A percentile compares a stretch with the other conserved stretches of the same genome.
These are phyloP conservation scores for Theonella swinhoei DNA, from an alignment of 37 sponge, comb jelly and placozoan species.

Conservation along the genomic window DNA sequence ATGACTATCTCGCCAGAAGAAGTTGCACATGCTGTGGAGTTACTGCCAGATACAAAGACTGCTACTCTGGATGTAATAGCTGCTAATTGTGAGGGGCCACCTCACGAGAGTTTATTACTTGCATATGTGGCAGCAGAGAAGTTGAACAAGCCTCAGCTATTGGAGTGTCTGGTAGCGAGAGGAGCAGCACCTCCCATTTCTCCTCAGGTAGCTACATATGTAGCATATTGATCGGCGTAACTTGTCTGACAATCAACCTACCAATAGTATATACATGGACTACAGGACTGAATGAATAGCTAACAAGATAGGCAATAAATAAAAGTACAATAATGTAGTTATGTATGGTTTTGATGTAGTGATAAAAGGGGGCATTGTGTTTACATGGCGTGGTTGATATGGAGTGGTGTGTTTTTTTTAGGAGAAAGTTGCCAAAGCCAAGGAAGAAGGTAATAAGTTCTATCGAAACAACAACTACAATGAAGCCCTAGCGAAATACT, in stretches of 20 bases:
- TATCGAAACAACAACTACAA: conserved; percentile 1
- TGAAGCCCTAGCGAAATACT: conserved; percentile 45
- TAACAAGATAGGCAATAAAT: too few relatives aligned
- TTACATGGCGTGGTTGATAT: too few relatives aligned
- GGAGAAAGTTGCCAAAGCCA: conserved; percentile 1
- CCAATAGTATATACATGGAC: too few relatives aligned
- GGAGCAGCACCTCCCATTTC: background rate
- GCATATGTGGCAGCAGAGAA: background rate
- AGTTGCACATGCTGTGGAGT: background rate
- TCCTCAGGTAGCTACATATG: background rate
- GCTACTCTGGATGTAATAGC: background rate
- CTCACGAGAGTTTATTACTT: background rate
- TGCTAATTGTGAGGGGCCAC: background rate
- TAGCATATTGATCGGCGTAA: too few relatives aligned
- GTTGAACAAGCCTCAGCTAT: background rate
- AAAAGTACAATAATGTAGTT: too few relatives aligned
- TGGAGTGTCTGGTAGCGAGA: background rate
- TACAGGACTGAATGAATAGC: too few relatives aligned
- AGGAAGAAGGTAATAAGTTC: conserved; percentile 20
- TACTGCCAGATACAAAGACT: background rate
- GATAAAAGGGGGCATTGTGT: too few relatives aligned
- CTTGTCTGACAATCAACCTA: too few relatives aligned
- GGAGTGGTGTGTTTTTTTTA: too few relatives aligned
- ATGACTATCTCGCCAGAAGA: conserved; percentile 8
- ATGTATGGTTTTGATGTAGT: too few relatives aligned